phyloP scores from a whole-genome alignment of 2,113 vertebrate species.

The Rhynchomys soricoides region DNA sequence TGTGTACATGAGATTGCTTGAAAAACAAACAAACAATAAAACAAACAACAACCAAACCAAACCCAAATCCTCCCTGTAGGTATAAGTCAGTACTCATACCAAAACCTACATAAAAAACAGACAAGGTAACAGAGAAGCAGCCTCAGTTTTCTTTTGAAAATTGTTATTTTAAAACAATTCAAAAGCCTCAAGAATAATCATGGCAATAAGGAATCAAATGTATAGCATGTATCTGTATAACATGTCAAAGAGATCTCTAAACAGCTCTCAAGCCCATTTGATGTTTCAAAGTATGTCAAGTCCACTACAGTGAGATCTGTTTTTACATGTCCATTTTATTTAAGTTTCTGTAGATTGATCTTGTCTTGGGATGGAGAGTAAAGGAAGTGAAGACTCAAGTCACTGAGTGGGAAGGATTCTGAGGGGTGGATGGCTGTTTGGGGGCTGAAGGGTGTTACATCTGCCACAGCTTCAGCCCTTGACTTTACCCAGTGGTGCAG shows the following conservation, averaged over 20 bases:
- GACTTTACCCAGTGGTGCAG: neutral
- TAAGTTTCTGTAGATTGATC: neutral
- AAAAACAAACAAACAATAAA: neutral
- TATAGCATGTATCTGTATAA: neutral
- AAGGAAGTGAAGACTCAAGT: neutral
- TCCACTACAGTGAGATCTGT: neutral
- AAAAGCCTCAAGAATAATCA: neutral
- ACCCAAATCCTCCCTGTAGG: neutral
- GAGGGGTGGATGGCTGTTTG: neutral
- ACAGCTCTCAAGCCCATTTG: neutral
- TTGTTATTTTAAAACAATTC: neutral
- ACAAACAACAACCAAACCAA: neutral
- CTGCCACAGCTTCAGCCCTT: neutral
- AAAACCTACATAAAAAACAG: neutral
- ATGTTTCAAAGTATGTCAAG: constrained; percentile 6
- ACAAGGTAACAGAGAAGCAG: neutral
- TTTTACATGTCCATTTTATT: constrained; percentile 22
- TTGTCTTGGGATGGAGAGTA: neutral
- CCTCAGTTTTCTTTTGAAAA: neutral
- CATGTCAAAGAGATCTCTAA: neutral
- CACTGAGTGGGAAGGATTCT: neutral
- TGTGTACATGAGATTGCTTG: too few species aligned
- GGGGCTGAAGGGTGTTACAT: accelerated
- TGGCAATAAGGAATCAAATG: neutral
- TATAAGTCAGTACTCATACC: neutral